A percentile compares a stretch with the other conserved stretches of the same genome.
These are phyloP conservation scores for Ursus arctos DNA, from an alignment of 2,113 vertebrate genomes.

Conservation along the genomic window DNA sequence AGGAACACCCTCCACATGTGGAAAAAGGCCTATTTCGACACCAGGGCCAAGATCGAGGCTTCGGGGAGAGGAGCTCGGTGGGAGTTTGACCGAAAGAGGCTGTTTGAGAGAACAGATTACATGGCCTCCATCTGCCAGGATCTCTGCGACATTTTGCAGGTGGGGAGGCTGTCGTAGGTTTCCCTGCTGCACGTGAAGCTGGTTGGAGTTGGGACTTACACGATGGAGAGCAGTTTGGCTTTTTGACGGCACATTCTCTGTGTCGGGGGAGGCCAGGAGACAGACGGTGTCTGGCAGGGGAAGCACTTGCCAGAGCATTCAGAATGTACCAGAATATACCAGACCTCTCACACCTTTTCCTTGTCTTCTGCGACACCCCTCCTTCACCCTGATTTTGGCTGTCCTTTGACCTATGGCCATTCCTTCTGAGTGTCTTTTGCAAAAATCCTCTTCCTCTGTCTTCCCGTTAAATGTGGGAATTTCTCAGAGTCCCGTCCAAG, in stretches of 20 bases:
- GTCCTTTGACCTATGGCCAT: not conserved
- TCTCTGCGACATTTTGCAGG: slow-evolving; percentile 92
- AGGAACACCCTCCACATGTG: slow-evolving; percentile 91
- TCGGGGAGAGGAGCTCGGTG: slow-evolving; percentile 91
- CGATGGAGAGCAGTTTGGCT: fast-evolving
- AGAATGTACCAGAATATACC: not conserved
- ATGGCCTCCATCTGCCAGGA: slow-evolving; percentile 95
- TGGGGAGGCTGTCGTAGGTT: slow-evolving; percentile 57
- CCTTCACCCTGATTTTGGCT: not conserved
- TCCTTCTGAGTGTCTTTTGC: not conserved
- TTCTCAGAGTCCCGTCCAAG: fast-evolving
- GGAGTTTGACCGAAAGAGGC: slow-evolving; percentile 96
- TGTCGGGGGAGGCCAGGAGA: too few relatives aligned
- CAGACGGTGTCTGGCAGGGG: not conserved
- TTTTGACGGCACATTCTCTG: not conserved
- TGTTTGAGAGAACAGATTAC: slow-evolving; percentile 96
- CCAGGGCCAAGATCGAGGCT: slow-evolving; percentile 93
- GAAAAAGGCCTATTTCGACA: slow-evolving; percentile 93
- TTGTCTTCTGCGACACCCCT: not conserved
- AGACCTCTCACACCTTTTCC: not conserved
- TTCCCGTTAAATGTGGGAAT: not conserved
- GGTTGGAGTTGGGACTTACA: fast-evolving
- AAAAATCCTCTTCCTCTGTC: not conserved
- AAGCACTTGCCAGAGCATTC: not conserved
- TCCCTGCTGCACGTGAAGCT: fast-evolving